Evolutionary conservation across 30 jellyfish, hydroid and myxozoan species (phyloP).

Genomic region (Morbakka virulenta): DNA sequence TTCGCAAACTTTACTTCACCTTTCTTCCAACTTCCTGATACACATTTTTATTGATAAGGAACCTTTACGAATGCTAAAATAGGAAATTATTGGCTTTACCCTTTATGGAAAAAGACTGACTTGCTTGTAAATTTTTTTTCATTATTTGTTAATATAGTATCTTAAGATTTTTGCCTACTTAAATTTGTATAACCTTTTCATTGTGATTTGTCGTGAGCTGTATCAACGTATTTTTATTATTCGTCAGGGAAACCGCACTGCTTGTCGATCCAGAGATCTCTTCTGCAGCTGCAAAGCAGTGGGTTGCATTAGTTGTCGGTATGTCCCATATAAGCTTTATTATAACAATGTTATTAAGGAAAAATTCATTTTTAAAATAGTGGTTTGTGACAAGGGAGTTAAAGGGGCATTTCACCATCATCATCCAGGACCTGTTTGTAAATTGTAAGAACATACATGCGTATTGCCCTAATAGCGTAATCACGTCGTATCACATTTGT

Average conservation of each 20-base stretch:
- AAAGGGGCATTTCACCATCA: no score
- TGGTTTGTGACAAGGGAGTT: no score
- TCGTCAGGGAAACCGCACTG: conserved; percentile 70
- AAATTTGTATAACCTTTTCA: neutral
- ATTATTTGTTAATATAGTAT: neutral
- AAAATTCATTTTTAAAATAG: no score
- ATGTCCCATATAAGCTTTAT: no score
- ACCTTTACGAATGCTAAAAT: no score
- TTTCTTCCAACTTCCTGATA: no score
- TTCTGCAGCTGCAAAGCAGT: conserved; percentile 85
- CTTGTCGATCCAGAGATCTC: conserved; percentile 82
- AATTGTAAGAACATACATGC: neutral
- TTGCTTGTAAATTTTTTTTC: neutral
- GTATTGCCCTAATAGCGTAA: neutral
- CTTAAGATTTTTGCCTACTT: neutral
- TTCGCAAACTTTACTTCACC: no score
- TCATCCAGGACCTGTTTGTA: neutral
- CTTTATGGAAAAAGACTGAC: no score
- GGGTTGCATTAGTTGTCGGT: conserved; percentile 92
- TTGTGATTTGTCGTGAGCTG: neutral
- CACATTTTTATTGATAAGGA: no score
- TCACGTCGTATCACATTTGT: no score
- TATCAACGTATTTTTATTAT: neutral
- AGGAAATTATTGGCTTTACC: no score
- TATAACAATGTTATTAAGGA: no score